phyloP scores from a whole-genome alignment of 2,797 vertebrate species.

The Hipposideros larvatus region DNA sequence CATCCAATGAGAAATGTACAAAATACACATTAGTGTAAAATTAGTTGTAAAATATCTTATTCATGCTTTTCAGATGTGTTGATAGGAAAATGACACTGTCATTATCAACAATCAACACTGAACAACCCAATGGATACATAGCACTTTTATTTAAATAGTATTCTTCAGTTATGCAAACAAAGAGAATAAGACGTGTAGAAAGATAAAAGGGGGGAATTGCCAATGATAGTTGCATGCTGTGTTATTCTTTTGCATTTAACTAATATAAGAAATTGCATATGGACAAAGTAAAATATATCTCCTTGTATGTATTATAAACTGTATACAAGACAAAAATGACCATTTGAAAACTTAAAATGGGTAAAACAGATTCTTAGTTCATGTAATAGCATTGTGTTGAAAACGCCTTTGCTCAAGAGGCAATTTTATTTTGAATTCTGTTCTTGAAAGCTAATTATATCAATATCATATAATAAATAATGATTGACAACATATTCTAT shows the following conservation, averaged over 20 bases:
- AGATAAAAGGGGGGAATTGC: background rate
- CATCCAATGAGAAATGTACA: slow-evolving; percentile 27
- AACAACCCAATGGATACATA: slow-evolving; percentile 4
- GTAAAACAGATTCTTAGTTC: slow-evolving; percentile 29
- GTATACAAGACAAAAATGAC: slow-evolving; percentile 34
- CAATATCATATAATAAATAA: slow-evolving; percentile 50
- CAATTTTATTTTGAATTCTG: slow-evolving; percentile 66
- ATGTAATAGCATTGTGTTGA: slow-evolving; percentile 31
- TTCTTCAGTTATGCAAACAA: slow-evolving; percentile 34
- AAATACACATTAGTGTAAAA: slow-evolving; percentile 57
- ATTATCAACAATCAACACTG: slow-evolving; percentile 29
- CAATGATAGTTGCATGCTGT: background rate
- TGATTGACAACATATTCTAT: slow-evolving; percentile 35
- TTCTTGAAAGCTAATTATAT: slow-evolving; percentile 63
- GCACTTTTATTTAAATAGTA: slow-evolving; percentile 27
- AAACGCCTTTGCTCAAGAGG: slow-evolving; percentile 34
- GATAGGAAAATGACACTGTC: slow-evolving; percentile 23
- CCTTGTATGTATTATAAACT: slow-evolving; percentile 35
- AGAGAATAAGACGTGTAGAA: slow-evolving; percentile 13
- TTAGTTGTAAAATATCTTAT: slow-evolving; percentile 47
- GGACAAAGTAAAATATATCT: slow-evolving; percentile 40
- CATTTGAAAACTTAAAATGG: slow-evolving; percentile 58
- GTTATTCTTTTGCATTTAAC: slow-evolving; percentile 47
- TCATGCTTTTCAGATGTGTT: slow-evolving; percentile 60
- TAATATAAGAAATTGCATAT: slow-evolving; percentile 21